A percentile compares a stretch with the other conserved stretches of the same genome.
These are phyloP conservation scores for Oncorhynchus nerka DNA, from an alignment of 2,113 vertebrate genomes.

Conservation along the genomic window DNA sequence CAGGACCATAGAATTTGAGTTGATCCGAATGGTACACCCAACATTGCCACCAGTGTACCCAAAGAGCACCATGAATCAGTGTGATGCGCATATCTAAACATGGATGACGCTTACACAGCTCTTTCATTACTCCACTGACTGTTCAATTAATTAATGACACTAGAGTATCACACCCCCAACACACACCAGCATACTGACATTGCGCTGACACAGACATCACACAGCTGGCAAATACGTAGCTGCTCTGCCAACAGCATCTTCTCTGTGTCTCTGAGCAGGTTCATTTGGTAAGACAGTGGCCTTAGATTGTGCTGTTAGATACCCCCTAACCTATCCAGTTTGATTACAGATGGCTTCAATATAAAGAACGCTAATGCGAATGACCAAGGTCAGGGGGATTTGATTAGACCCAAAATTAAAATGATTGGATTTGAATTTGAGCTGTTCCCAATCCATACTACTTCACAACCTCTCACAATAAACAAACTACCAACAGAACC, in stretches of 20 bases:
- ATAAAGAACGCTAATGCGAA: neutral
- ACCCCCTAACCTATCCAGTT: neutral
- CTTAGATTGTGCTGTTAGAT: neutral
- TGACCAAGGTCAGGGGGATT: constrained; percentile 8
- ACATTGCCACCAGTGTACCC: neutral
- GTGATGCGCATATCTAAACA: no score
- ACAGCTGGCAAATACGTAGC: neutral
- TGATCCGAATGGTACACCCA: neutral
- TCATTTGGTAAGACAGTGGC: neutral
- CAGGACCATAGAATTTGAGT: neutral
- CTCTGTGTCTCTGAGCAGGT: neutral
- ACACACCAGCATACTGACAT: neutral
- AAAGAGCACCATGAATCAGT: neutral
- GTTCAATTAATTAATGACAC: neutral
- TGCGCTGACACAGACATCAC: neutral
- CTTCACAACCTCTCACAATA: constrained; percentile 12
- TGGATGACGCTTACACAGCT: no score
- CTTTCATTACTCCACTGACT: neutral
- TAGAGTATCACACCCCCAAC: neutral
- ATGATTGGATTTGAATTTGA: constrained; percentile 13
- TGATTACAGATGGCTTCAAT: constrained; percentile 1
- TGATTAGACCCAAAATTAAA: constrained; percentile 12
- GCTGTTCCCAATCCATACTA: constrained; percentile 13
- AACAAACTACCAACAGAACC: constrained; percentile 6
- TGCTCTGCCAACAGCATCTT: neutral